phyloP scores from a whole-genome alignment of 2,888 invertebrate species.

The Sphaeridia pumilis region DNA sequence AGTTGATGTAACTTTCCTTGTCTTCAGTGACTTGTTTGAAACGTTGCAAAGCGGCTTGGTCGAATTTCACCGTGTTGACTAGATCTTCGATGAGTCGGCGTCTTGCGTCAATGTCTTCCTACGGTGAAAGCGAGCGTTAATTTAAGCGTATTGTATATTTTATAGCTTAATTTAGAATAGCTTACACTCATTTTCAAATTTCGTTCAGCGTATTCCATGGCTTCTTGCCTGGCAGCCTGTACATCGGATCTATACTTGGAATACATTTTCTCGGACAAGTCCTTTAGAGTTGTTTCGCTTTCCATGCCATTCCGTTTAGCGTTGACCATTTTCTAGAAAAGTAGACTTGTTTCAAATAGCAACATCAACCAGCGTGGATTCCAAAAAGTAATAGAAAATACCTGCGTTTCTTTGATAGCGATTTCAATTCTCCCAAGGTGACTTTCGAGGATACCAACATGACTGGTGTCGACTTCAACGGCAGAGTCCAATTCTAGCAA shows the following conservation, averaged over 20 bases:
- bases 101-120: constrained; percentile 15
- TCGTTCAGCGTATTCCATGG: constrained; percentile 8
- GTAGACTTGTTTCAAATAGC: neutral
- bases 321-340: constrained; percentile 19
- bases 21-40: constrained; percentile 23
- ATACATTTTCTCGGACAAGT: constrained; percentile 14
- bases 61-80: constrained; percentile 26
- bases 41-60: constrained; percentile 25
- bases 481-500: constrained; percentile 34
- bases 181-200: constrained; percentile 9
- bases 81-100: constrained; percentile 19
- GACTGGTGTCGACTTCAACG: constrained; percentile 16
- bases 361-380: neutral
- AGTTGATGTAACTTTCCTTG: constrained; percentile 28
- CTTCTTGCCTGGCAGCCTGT: neutral
- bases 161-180: too few species aligned
- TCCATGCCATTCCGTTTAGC: constrained; percentile 22
- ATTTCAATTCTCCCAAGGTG: constrained; percentile 15
- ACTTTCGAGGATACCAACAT: constrained; percentile 8
- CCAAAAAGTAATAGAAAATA: neutral
- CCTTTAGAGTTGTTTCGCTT: constrained; percentile 21
- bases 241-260: constrained; percentile 10
- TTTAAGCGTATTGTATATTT: too few species aligned
- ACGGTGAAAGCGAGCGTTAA: neutral
- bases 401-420: constrained; percentile 11